Evolutionary conservation across 2,113 vertebrate genomes (phyloP).

Genomic region (Phalacrocorax brasilianus): DNA sequence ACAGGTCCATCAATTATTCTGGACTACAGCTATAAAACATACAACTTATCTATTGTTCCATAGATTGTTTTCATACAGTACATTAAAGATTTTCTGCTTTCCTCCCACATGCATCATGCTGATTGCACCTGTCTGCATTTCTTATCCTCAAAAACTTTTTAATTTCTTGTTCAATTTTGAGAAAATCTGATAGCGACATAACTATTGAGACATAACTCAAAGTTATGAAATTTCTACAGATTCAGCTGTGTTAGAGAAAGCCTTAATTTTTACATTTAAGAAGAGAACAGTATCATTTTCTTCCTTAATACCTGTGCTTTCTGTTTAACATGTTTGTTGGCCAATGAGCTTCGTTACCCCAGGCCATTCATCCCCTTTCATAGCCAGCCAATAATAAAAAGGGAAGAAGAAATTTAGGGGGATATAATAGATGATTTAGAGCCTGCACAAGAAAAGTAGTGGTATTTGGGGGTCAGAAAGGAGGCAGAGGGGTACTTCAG

Average conservation of each 20-base stretch:
- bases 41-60: background rate
- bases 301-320: background rate
- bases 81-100: background rate
- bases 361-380: background rate
- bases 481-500: background rate
- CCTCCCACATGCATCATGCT: background rate
- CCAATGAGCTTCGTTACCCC: background rate
- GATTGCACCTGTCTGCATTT: background rate
- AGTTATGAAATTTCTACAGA: background rate
- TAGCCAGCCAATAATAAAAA: background rate
- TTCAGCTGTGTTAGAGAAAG: background rate
- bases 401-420: background rate
- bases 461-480: background rate
- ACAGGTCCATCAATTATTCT: background rate
- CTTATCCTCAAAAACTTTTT: background rate
- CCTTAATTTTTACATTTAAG: background rate
- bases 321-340: background rate
- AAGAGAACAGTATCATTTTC: background rate
- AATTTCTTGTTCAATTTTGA: background rate
- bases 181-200: background rate
- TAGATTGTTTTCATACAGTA: background rate
- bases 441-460: background rate
- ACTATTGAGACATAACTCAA: background rate
- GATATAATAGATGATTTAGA: background rate
- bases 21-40: background rate